Evolutionary conservation across 2,113 vertebrate genomes (phyloP).

Genomic region (Thunnus maccoyii): DNA sequence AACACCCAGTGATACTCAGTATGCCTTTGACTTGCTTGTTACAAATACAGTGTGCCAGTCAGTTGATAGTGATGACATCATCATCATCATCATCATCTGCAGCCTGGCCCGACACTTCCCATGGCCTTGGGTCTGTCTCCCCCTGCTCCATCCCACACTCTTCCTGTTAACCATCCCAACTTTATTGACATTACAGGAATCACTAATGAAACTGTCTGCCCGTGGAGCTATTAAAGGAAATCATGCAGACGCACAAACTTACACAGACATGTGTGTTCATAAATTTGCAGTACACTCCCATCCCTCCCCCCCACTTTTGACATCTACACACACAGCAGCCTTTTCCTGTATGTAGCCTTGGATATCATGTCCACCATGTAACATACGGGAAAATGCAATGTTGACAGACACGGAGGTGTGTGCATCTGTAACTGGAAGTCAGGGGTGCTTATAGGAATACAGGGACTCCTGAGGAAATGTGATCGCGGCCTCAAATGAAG

Average conservation of each 20-base stretch:
- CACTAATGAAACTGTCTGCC: slow-evolving; percentile 80
- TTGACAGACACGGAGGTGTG: slow-evolving; percentile 31
- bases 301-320: slow-evolving; percentile 36
- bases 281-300: slow-evolving; percentile 35
- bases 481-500: neutral
- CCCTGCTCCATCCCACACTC: slow-evolving; percentile 69
- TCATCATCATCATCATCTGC: slow-evolving; percentile 48
- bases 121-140: slow-evolving; percentile 74
- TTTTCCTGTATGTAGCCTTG: slow-evolving; percentile 68
- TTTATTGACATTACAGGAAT: slow-evolving; percentile 87
- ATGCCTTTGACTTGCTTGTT: slow-evolving; percentile 1
- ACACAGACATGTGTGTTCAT: slow-evolving; percentile 49
- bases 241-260: slow-evolving; percentile 23
- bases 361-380: slow-evolving; percentile 1
- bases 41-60: slow-evolving; percentile 13
- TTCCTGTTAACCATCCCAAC: slow-evolving; percentile 86
- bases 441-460: slow-evolving; percentile 32
- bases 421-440: slow-evolving; percentile 67
- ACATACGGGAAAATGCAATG: slow-evolving; percentile 64
- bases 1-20: neutral
- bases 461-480: slow-evolving; percentile 19
- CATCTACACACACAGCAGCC: slow-evolving; percentile 13
- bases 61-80: slow-evolving; percentile 43
- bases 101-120: slow-evolving; percentile 35
- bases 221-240: slow-evolving; percentile 51